phyloP scores from a whole-genome alignment of 1,140 invertebrate genomes.

The Colletes gigas region DNA sequence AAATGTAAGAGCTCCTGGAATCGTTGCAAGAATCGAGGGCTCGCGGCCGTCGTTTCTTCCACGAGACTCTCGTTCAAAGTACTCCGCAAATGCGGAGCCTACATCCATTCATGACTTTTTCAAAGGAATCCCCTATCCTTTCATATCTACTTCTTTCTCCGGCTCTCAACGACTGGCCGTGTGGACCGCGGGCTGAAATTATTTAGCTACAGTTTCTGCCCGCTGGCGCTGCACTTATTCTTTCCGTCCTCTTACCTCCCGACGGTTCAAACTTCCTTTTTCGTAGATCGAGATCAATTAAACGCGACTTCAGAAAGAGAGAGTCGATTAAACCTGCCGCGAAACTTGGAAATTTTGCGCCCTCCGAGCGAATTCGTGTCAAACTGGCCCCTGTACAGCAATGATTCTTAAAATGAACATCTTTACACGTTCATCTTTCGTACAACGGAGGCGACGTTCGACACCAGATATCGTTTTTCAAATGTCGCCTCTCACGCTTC shows the following conservation, averaged over 20 bases:
- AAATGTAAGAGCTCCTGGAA: constrained; percentile 25
- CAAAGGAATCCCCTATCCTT: constrained; percentile 52
- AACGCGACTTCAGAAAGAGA: background rate
- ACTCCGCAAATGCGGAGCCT: constrained; percentile 42
- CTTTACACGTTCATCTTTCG: too few species aligned
- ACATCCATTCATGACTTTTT: constrained; percentile 63
- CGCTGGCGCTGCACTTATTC: constrained; percentile 34
- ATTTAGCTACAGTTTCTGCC: constrained; percentile 45
- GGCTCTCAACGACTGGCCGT: constrained; percentile 25
- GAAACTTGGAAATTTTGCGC: background rate
- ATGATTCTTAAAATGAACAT: too few species aligned
- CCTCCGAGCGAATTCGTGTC: background rate
- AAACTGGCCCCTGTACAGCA: too few species aligned
- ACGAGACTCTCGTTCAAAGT: constrained; percentile 57
- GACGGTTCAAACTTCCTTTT: background rate
- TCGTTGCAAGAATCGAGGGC: constrained; percentile 56
- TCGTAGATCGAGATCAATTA: constrained; percentile 20
- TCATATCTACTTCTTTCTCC: constrained; percentile 33
- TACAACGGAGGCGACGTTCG: too few species aligned
- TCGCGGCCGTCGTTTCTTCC: constrained; percentile 51
- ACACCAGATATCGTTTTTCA: too few species aligned
- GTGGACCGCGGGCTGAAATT: constrained; percentile 48
- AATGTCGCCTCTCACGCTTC: too few species aligned
- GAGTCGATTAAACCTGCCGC: background rate
- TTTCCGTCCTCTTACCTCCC: background rate